A percentile compares a stretch with the other conserved stretches of the same genome.
Conservation (phyloP, 2,113 vertebrate genomes). For the Apodemus speciosus region DNA sequence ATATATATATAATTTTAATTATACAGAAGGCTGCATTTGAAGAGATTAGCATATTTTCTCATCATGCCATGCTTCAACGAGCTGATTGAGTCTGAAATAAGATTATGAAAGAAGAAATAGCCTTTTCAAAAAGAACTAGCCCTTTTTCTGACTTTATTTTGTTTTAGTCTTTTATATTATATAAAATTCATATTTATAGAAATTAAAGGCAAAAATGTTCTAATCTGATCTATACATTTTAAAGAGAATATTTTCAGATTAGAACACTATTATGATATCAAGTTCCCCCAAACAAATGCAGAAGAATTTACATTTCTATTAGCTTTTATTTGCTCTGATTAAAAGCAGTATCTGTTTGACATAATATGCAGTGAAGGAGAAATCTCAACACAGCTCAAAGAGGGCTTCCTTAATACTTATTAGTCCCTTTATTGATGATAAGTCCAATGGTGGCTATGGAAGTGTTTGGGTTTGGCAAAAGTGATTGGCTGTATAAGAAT, state of each 20-base stretch:
- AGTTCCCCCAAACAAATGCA: conserved; percentile 47
- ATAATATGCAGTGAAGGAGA: background rate
- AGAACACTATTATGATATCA: conserved; percentile 66
- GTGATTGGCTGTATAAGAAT: background rate
- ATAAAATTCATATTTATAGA: conserved; percentile 61
- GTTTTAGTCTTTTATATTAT: conserved; percentile 62
- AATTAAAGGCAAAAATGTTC: conserved; percentile 59
- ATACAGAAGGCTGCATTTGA: background rate
- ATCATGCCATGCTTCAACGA: background rate
- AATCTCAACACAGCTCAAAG: background rate
- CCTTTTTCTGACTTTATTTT: conserved; percentile 52
- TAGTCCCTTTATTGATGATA: background rate
- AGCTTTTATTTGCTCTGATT: conserved; percentile 64
- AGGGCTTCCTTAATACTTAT: background rate
- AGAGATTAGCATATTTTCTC: background rate
- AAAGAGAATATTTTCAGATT: conserved; percentile 72
- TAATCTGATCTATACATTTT: conserved; percentile 62
- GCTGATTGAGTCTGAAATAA: background rate
- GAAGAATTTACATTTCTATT: conserved; percentile 71
- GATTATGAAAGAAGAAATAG: background rate
- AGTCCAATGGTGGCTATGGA: conserved; percentile 38
- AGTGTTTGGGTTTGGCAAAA: conserved; percentile 2
- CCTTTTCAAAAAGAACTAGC: background rate
- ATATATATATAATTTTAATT: background rate
- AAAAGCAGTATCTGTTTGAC: conserved; percentile 45